phyloP scores from a whole-genome alignment of 2,113 vertebrate genomes.

The Oophaga pumilio region DNA sequence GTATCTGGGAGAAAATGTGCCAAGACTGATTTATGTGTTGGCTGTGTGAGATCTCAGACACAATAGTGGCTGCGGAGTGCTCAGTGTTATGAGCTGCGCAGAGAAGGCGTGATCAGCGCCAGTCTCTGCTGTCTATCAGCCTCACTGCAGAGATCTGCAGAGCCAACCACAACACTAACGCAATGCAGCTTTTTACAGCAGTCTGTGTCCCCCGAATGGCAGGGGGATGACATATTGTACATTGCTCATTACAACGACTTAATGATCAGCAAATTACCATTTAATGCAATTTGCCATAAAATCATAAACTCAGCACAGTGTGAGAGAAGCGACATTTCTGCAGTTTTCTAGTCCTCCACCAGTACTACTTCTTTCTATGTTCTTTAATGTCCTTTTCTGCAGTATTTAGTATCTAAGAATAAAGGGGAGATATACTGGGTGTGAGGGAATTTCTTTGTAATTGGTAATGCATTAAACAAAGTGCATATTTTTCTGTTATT shows the following conservation, averaged over 20 bases:
- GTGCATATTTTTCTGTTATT: neutral
- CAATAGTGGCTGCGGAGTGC: neutral
- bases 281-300: conserved; percentile 37
- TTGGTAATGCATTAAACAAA: neutral
- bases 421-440: neutral
- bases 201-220: neutral
- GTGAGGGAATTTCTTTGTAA: neutral
- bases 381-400: neutral
- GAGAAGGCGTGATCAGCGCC: neutral
- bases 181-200: conserved; percentile 49
- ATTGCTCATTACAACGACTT: neutral
- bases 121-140: conserved; percentile 12
- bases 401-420: neutral
- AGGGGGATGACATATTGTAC: neutral
- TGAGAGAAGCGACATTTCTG: neutral
- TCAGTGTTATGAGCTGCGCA: conserved; percentile 3
- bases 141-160: conserved; percentile 30
- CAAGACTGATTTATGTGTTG: neutral
- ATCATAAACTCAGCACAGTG: conserved; percentile 4
- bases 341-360: neutral
- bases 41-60: neutral
- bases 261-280: conserved; percentile 39
- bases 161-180: conserved; percentile 15
- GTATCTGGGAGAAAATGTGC: neutral
- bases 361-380: neutral